A percentile compares a stretch with the other conserved stretches of the same genome.
Conservation (phyloP, 2,113 vertebrate genomes). For the Tiliqua scincoides region DNA sequence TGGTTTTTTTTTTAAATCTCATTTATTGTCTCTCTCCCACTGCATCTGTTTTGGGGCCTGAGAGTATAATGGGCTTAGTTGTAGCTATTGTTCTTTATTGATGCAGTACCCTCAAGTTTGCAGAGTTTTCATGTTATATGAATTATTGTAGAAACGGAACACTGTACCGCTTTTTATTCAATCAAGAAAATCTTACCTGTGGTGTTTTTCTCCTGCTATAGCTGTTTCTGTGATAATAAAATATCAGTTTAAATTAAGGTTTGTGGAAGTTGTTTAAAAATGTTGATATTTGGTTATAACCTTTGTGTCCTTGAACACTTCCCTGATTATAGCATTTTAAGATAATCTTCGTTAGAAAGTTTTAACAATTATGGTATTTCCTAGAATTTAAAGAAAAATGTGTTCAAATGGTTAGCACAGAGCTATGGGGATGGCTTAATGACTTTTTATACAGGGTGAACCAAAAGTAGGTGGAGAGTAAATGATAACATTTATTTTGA, state of each 20-base stretch:
- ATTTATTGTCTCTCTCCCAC: slow-evolving; percentile 23
- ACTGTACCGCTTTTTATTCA: slow-evolving; percentile 53
- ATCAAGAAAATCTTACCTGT: slow-evolving; percentile 31
- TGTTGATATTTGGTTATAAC: slow-evolving; percentile 55
- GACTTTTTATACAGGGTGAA: neutral
- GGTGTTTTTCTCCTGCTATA: slow-evolving; percentile 36
- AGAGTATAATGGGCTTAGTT: neutral
- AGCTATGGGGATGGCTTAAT: neutral
- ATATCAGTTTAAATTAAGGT: slow-evolving; percentile 61
- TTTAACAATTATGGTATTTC: neutral
- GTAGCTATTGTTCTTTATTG: slow-evolving; percentile 44
- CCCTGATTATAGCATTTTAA: slow-evolving; percentile 65
- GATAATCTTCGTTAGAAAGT: neutral
- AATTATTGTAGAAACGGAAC: slow-evolving; percentile 64
- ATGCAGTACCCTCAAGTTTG: slow-evolving; percentile 55
- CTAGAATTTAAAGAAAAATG: neutral
- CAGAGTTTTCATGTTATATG: slow-evolving; percentile 61
- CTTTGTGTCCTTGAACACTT: slow-evolving; percentile 55
- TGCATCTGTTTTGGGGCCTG: slow-evolving; percentile 24
- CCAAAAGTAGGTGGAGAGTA: too few relatives aligned
- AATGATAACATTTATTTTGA: too few relatives aligned
- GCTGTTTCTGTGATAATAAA: slow-evolving; percentile 56
- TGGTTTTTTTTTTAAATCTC: slow-evolving; percentile 9
- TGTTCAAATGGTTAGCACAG: neutral
- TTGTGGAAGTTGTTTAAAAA: slow-evolving; percentile 68